A percentile compares a stretch with the other conserved stretches of the same genome.
These are phyloP conservation scores for Rhabditophanes sp. DNA, from an alignment of 2,888 invertebrate species.

Conservation along the genomic window DNA sequence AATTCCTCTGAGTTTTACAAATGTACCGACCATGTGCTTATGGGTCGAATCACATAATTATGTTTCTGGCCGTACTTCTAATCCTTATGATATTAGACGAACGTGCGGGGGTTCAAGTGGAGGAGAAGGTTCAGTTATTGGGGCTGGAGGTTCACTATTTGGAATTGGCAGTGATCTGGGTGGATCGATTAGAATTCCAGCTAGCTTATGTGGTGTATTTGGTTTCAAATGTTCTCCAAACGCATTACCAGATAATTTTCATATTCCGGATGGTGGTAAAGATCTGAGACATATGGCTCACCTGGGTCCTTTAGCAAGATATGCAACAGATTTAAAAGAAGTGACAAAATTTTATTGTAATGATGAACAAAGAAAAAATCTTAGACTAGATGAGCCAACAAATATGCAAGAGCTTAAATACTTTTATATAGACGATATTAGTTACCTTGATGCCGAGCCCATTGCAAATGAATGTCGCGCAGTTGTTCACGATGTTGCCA, in stretches of 20 bases:
- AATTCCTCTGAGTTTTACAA: slow-evolving; percentile 6
- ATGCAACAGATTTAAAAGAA: slow-evolving; percentile 2
- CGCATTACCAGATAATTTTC: background rate
- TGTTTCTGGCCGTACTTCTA: slow-evolving; percentile 9
- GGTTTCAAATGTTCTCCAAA: slow-evolving; percentile 7
- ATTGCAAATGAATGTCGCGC: too few relatives aligned
- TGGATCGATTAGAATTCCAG: slow-evolving; percentile 10
- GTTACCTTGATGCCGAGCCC: too few relatives aligned
- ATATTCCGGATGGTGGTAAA: background rate
- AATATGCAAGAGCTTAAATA: too few relatives aligned
- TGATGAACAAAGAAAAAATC: too few relatives aligned
- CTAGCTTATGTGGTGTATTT: slow-evolving; percentile 9
- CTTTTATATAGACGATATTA: too few relatives aligned
- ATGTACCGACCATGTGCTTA: slow-evolving; percentile 4
- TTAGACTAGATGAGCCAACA: too few relatives aligned
- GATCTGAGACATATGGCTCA: background rate
- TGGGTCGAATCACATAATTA: slow-evolving; percentile 8
- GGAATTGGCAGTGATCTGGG: slow-evolving; percentile 11
- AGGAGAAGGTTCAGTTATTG: slow-evolving; percentile 11
- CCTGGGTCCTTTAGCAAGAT: slow-evolving; percentile 1
- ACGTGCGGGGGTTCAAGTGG: slow-evolving; percentile 10
- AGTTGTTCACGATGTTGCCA: too few relatives aligned
- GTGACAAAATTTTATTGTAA: too few relatives aligned
- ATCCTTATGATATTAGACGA: slow-evolving; percentile 11
- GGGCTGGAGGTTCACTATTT: slow-evolving; percentile 6